Evolutionary conservation across 2,113 vertebrate species (phyloP), one percentile per base, ranked within the genome.

Genomic region (Rhineura floridana): DNA sequence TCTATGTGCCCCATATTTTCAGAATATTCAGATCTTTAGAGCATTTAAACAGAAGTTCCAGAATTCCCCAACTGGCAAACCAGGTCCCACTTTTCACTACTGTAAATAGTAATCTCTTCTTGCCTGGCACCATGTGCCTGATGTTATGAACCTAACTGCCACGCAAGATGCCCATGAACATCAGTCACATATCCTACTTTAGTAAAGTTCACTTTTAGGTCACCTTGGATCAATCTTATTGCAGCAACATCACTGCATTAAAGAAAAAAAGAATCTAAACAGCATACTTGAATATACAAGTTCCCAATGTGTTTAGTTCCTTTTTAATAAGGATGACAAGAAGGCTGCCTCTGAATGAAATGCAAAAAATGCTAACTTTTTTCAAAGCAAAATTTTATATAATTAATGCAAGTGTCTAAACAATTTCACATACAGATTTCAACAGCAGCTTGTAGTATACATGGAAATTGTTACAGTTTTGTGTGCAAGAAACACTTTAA

Each of bases 171-270:
- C 88, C 93, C 93, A 94, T 0, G 2, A 89, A 91, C 62, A 91
- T 81, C 91, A 93, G 89, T 85, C 87, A 89, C 91, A 93, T 87
- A 88, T 93, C 91, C 92, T 94, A 92, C 91, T 96, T 90, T 95
- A 78, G 55, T 59, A 86, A 93, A 94, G 87, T 77, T 88, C 87
- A 91, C 89, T 93, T 94, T 92, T 90, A 95, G 89, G 81, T 91
- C 91, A 93, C 89, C 90, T 92, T 1, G 0, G 87, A 94, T 87
- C 90, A 93, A 88, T 90, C 90, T 84, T 78, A 91, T 48, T 2
- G 19, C 86, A 87, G 46, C 83, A 93, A 93, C 82, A 84, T 91
- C 92, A 95, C 83, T 89, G 91, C 67, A 90, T 83, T 89, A 39
- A 93, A 95, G 87, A 92, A 93, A 92, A n/a, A 95, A 90, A 93